Evolutionary conservation across 2,113 vertebrate genomes (phyloP), one percentile per base, ranked within the genome.

Genomic region (Rhabdornis inornatus): DNA sequence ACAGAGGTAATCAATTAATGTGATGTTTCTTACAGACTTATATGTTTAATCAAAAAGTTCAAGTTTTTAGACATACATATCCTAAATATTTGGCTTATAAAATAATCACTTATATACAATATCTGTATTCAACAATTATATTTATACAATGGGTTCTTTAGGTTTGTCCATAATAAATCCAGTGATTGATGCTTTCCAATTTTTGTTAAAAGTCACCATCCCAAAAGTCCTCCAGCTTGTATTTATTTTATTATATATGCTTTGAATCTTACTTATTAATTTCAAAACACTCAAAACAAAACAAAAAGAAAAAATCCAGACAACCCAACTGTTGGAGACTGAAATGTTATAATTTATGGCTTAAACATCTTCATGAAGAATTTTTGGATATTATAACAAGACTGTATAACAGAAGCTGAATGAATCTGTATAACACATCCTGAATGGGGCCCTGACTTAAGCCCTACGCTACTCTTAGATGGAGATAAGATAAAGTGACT

Each of bases 401-500:
- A 33, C 22, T 23, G 4, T 19, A 4, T n/a, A 28, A n/a, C 18
- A 39, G n/a, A 84, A 39, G 6, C 40, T 42, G 40, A 42, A 42
- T 15, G 40, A 15, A 15, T 15, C 40, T 42, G 40, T 42, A 15
- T 42, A 42, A 42, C 59, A 55, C 42, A 56, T 13, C 3, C 21
- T 45, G 47, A 45, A 71, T 22, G 22, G 22, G 16, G 8, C 22
- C 40, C 13, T 84, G 69, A n/a, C 23, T 18, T n/a, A 84, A 39
- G 19, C 7, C 28, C 28, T 28, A 3, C 11, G 10, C 11, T 45
- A 2, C 14, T 27, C 4, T 0, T 5, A 28, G 40, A 33, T 7
- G 27, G 33, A 27, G 17, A 37, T 25, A 16, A 66, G 39, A 31
- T 66, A 21, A 44, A 37, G 6, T 14, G 27, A 13, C 39, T 37